Evolutionary conservation across 2,797 vertebrate genomes (phyloP), one percentile per base, ranked within the genome.

Genomic region (Halcyon leucocephala): DNA sequence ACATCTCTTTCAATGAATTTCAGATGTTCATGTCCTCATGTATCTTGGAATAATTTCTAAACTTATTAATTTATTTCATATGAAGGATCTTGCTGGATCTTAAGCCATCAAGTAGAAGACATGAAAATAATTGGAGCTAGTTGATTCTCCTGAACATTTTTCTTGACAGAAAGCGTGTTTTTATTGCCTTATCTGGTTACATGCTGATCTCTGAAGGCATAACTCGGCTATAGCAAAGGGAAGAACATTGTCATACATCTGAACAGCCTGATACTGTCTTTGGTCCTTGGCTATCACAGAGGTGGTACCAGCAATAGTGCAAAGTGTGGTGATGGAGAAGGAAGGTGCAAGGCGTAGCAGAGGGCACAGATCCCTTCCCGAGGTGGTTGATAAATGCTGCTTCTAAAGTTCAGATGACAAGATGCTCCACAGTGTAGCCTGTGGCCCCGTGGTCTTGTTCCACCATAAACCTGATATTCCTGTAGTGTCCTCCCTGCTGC

Each of bases 381-480:
- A 33, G n/a, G 14, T 57, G 51, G 14, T 14, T 37, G 39, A 5
- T 33, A 49, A 24, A 39, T 33, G 51, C 31, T 81, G 42, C 33
- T 70, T 19, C 58, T 42, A 41, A 41, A 33, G 29, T 61, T 85
- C 3, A 3, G 64, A 9, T 70, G 48, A 35, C 13, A 11, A 1
- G 15, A 39, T 78, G 28, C 42, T 70, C 42, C 13, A 10, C 0
- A 0, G 26, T 42, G 37, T 29, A 78, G 25, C 24, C 42, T 2
- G 1, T 64, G 46, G 61, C 19, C 89, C 61, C 72, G 11, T 16
- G 12, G 44, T 24, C 14, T 42, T 77, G 24, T 78, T 66, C 29
- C 5, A 1, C 48, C 31, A 19, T 77, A 74, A 84, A 74, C 37
- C 52, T 67, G 65, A 9, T 77, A 37, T 9, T 65, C 28, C 57